These are phyloP conservation scores for Hyaena hyaena DNA, from an alignment of 2,113 vertebrate genomes.

Conservation along the genomic window DNA sequence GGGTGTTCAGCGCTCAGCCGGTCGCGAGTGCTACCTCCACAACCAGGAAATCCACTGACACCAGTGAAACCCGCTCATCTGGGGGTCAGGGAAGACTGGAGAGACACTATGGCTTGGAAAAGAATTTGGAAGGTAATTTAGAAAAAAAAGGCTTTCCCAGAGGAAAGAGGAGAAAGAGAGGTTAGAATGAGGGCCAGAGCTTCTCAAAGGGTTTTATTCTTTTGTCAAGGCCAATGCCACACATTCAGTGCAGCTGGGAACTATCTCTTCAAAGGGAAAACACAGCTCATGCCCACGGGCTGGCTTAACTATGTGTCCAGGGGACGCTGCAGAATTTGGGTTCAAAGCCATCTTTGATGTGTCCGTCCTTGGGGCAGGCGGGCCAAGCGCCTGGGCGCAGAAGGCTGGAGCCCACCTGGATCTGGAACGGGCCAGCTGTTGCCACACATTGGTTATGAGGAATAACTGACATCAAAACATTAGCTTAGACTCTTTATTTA, in stretches of 20 bases:
- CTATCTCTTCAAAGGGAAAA: slow-evolving; percentile 57
- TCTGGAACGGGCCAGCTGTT: neutral
- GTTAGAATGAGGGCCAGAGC: neutral
- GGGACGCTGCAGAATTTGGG: slow-evolving; percentile 27
- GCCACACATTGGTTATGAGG: neutral
- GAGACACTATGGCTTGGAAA: neutral
- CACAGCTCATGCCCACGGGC: neutral
- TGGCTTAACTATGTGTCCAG: neutral
- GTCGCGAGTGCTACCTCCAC: neutral
- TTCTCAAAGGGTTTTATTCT: neutral
- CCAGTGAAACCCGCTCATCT: neutral
- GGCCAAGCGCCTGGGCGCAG: neutral
- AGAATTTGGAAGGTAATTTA: neutral
- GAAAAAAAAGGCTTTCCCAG: neutral
- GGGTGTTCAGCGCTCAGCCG: neutral
- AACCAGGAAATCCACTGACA: neutral
- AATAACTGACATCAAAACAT: neutral
- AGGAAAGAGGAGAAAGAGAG: neutral
- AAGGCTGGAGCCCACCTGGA: neutral
- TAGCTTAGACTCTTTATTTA: neutral
- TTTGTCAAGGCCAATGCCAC: slow-evolving; percentile 1
- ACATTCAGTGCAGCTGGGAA: neutral
- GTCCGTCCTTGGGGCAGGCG: neutral
- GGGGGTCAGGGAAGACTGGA: neutral
- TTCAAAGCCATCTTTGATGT: neutral